Base-by-base conservation (phyloP, 2,888 invertebrate genomes). In the Nipponacmea schrenckii region DNA sequence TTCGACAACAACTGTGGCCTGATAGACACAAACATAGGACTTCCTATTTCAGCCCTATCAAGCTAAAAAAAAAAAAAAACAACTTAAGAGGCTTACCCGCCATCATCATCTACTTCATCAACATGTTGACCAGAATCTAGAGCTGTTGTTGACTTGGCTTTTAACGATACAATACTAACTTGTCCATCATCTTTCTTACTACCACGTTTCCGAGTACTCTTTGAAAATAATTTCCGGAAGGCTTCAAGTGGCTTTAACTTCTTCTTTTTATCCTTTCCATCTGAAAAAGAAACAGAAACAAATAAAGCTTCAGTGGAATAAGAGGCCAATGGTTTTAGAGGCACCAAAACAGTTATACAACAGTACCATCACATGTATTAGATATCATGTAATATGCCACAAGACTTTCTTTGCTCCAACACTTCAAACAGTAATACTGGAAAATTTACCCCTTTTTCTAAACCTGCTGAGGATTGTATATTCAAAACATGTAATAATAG, bases 241-340 rank as follows among this genome's bases (percentile, higher is more conserved):
- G 81, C 83, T 69, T 82, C 82, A 63, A 85, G 77, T 8, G 84
- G 84, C 71, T 82, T 82, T 68, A 82, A 84, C 74, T 83, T 84
- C 69, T 79, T 83, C 76, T 83, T 84, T 75, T 81, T 82, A 48
- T 77, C 79, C 64, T 80, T 77, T 1, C 68, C 77, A 48, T 80
- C 80, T 80, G 74, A 63, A 79, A 74, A 39, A 66, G n/a, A 68
- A 24, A 68, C 50, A 4, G 7, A 31, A 4, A 31, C 31, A 31
- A 31, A 31, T 31, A 31, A 31, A 7, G 31, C 31, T 39, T 10
- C 39, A 39, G 31, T 31, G 31, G 31, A 31, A 31, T 31, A 3
- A 3, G 5, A 31, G 31, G 31, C 31, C 31, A 31, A 31, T 31
- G 31, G 31, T 3, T 31, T 31, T 31, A 5, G 31, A 5, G 31